A percentile compares a stretch with the other conserved stretches of the same genome.
phyloP scores from a whole-genome alignment of 2,797 vertebrate species.

The Poeciliopsis turneri region DNA sequence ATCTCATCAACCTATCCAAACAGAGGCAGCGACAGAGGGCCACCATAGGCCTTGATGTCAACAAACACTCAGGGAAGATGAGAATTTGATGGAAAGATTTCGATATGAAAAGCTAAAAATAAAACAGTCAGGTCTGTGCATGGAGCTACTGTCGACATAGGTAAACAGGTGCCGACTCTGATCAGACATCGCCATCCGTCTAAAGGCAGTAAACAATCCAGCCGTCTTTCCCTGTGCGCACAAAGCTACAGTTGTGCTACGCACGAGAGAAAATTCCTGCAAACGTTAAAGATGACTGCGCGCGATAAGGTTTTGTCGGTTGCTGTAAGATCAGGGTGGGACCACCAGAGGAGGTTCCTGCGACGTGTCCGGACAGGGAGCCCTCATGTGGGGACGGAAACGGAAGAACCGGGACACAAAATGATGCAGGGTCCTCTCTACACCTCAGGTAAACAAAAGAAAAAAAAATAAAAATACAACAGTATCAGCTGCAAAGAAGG shows the following conservation, averaged over 20 bases:
- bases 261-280: slow-evolving; percentile 35
- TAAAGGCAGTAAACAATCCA: slow-evolving; percentile 1
- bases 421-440: slow-evolving; percentile 29
- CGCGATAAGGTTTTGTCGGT: slow-evolving; percentile 76
- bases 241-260: slow-evolving; percentile 18
- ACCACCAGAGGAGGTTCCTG: slow-evolving; percentile 74
- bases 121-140: not conserved
- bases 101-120: not conserved
- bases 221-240: slow-evolving; percentile 10
- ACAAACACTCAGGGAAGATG: not conserved
- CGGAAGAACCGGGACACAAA: slow-evolving; percentile 15
- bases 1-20: not conserved
- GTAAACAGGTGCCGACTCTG: not conserved
- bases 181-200: not conserved
- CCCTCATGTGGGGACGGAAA: slow-evolving; percentile 64
- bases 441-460: slow-evolving; percentile 13
- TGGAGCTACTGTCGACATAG: not conserved
- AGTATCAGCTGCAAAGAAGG: not conserved
- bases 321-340: slow-evolving; percentile 62
- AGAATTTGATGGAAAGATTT: not conserved
- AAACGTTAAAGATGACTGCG: slow-evolving; percentile 52
- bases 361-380: slow-evolving; percentile 67
- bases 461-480: not conserved
- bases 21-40: not conserved
- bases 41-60: not conserved